phyloP scores from a whole-genome alignment of 2,113 vertebrate species.

The Colinus virginianus region DNA sequence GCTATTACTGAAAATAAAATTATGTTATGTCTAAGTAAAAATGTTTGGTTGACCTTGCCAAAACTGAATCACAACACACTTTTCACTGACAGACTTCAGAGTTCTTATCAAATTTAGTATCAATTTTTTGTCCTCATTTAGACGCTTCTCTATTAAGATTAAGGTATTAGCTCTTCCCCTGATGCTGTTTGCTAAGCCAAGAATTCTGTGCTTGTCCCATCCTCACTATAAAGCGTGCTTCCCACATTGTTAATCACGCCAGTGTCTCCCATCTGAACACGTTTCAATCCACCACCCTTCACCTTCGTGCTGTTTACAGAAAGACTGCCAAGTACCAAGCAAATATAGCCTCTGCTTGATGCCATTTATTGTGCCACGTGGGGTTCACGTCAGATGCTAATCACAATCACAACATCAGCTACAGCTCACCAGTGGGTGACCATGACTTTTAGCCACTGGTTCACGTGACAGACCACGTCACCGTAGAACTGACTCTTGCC shows the following conservation, averaged over 20 bases:
- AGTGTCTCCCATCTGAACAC: not conserved
- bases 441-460: not conserved
- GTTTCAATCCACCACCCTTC: not conserved
- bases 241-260: not conserved
- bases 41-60: not conserved
- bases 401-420: not conserved
- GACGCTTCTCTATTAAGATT: rapidly evolving
- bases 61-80: not conserved
- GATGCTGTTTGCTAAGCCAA: not conserved
- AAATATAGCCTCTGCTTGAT: not conserved
- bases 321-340: not conserved
- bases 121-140: not conserved
- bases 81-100: not conserved
- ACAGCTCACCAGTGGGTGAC: not conserved
- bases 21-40: not conserved
- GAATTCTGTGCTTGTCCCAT: not conserved
- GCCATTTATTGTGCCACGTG: not conserved
- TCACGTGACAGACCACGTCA: not conserved
- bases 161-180: not conserved
- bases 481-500: not conserved
- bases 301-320: not conserved
- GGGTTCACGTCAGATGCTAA: not conserved
- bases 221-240: not conserved
- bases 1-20: not conserved
- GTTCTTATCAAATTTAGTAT: not conserved